A percentile compares a stretch with the other conserved stretches of the same genome.
Evolutionary conservation across 2,113 vertebrate species (phyloP).

Genomic region (Phaethon lepturus): DNA sequence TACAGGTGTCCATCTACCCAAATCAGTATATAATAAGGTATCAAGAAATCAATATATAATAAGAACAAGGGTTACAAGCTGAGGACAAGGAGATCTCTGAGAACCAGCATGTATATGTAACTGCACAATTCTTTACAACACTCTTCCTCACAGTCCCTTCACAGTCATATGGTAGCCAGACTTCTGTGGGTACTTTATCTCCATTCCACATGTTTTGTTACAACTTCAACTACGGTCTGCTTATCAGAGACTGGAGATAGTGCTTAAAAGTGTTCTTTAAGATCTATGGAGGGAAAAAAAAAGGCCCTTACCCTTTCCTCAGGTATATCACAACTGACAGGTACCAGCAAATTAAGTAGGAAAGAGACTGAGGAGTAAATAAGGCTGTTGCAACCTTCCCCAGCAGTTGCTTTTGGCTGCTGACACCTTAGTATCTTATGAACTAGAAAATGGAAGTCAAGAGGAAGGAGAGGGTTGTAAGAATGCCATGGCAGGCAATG

Average conservation of each 20-base stretch:
- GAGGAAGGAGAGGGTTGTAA: background rate
- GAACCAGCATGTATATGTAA: background rate
- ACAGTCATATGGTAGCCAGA: background rate
- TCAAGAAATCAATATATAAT: background rate
- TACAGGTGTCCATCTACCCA: background rate
- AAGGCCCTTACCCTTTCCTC: background rate
- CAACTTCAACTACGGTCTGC: background rate
- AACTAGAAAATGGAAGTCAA: constrained; percentile 5
- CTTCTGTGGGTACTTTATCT: background rate
- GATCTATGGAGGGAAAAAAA: background rate
- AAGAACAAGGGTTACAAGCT: background rate
- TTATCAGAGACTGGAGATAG: background rate
- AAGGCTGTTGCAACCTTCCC: background rate
- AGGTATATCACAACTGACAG: background rate
- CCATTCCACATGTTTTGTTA: background rate
- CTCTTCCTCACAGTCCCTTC: background rate
- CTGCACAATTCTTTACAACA: background rate
- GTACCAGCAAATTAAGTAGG: background rate
- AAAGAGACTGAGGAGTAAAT: background rate
- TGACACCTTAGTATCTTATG: background rate
- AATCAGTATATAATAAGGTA: background rate
- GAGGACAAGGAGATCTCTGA: background rate
- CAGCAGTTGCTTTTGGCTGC: background rate
- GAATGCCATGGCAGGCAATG: background rate
- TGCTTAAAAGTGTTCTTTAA: background rate